Base-by-base conservation (phyloP, 1,140 invertebrate genomes). In the Oryzaephilus surinamensis region DNA sequence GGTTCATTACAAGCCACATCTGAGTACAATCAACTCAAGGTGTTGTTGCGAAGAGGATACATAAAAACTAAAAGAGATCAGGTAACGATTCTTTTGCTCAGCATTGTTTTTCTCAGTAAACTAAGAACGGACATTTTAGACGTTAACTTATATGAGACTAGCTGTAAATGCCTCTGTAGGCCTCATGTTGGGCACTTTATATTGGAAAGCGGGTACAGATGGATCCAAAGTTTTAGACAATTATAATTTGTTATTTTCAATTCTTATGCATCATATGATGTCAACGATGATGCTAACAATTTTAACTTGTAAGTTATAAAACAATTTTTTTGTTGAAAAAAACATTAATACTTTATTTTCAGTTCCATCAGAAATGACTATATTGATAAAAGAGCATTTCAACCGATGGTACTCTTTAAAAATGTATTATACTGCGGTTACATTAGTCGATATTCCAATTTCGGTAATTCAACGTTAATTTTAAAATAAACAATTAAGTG, bases 341-440 rank as follows among this genome's bases (percentile, higher is more conserved):
- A 21, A 2, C 11, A 39, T 14, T 10, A 38, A 6, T 41, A 1
- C 4, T 50, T 54, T 48, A 41, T 58, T 75, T 74, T n/a, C 70
- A 93, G 87, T 96, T 66, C 91, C 92, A 1, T 74, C 77, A 40
- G 91, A 96, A 67, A 90, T 94, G 80, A 77, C 71, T 5, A 89
- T 94, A 38, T 72, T 96, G 50, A 72, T 82, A 12, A 87, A 93
- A 57, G 93, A 97, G 63, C 89, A 96, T 56, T 86, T 95, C 42
- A 97, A 97, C 61, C 76, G 91, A 59, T 97, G 92, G 92, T 97
- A 97, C 67, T 95, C 89, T 6, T 65, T 95, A 4, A 92, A 91
- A 58, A 80, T 88, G 4, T 97, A 91, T 54, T 97, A 92, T 55
- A 69, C 80, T 17, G 84, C 91, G 7, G 79, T 90, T 32, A 93